phyloP scores from a whole-genome alignment of 2,888 invertebrate genomes.

The Meganola albula region DNA sequence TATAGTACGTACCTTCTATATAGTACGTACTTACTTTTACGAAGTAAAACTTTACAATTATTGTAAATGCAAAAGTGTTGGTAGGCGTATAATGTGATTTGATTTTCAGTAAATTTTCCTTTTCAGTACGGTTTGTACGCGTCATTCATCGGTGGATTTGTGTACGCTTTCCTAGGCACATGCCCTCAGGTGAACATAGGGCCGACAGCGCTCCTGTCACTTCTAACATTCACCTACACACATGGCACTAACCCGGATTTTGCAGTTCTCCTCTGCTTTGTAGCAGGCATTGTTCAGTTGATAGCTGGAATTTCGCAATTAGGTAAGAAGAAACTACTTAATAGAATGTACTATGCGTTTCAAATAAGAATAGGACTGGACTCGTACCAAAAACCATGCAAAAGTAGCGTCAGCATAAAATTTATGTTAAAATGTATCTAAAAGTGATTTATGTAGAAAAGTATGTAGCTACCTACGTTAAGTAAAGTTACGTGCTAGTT shows the following conservation, averaged over 20 bases:
- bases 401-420: too few species aligned
- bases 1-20: too few species aligned
- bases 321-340: too few species aligned
- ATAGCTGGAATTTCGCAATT: slow-evolving; percentile 80
- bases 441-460: too few species aligned
- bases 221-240: slow-evolving; percentile 83
- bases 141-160: slow-evolving; percentile 85
- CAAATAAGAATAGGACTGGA: too few species aligned
- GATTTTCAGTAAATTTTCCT: slow-evolving; percentile 6
- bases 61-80: background rate
- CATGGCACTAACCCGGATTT: slow-evolving; percentile 77
- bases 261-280: slow-evolving; percentile 81
- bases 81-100: background rate
- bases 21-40: too few species aligned
- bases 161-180: slow-evolving; percentile 87
- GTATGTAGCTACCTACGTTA: too few species aligned
- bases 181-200: slow-evolving; percentile 80
- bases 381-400: too few species aligned
- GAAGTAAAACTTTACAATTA: too few species aligned
- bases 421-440: too few species aligned
- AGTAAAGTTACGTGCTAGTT: too few species aligned
- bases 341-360: too few species aligned
- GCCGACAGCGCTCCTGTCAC: slow-evolving; percentile 87
- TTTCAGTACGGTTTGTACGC: slow-evolving; percentile 90
- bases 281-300: slow-evolving; percentile 81